Percentiles rank a stretch among this genome's conserved stretches.
Conservation (phyloP, 1,140 invertebrate genomes). For the Proales similis region DNA sequence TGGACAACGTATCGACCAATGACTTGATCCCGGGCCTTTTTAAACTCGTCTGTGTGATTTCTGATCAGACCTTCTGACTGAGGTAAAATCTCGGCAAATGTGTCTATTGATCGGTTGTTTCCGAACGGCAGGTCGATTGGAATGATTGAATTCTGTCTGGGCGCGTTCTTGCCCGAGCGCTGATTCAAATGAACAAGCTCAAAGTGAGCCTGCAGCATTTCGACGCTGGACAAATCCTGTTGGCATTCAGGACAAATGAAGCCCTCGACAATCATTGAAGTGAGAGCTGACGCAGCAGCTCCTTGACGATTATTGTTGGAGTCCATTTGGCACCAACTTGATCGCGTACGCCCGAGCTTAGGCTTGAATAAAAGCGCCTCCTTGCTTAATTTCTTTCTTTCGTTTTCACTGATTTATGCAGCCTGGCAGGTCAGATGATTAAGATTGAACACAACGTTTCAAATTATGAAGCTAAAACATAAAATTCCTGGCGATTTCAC, state of each 20-base stretch:
- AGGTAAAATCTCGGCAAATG: conserved; percentile 5
- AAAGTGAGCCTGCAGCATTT: conserved; percentile 74
- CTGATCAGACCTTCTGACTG: conserved; percentile 62
- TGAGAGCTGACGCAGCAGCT: no score
- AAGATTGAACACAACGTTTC: no score
- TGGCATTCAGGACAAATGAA: conserved; percentile 88
- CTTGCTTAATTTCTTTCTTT: no score
- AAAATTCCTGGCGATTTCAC: no score
- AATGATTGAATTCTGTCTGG: not conserved
- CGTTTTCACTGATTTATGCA: no score
- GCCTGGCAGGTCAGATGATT: no score
- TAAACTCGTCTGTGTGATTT: conserved; percentile 70
- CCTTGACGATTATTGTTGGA: no score
- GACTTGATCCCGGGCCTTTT: conserved; percentile 63
- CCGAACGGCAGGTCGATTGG: not conserved
- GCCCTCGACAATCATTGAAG: conserved; percentile 66
- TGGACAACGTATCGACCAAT: conserved; percentile 81
- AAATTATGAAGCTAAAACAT: no score
- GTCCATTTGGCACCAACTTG: no score
- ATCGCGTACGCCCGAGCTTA: no score
- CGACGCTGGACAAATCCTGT: conserved; percentile 72
- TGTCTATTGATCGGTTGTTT: conserved; percentile 33
- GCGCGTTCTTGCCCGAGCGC: conserved; percentile 22
- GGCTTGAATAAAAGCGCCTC: no score
- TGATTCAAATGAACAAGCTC: conserved; percentile 70